Percentiles rank a stretch among this genome's conserved stretches.
Conservation (phyloP, 2,888 invertebrate genomes). For the Epinotia brunnichana region DNA sequence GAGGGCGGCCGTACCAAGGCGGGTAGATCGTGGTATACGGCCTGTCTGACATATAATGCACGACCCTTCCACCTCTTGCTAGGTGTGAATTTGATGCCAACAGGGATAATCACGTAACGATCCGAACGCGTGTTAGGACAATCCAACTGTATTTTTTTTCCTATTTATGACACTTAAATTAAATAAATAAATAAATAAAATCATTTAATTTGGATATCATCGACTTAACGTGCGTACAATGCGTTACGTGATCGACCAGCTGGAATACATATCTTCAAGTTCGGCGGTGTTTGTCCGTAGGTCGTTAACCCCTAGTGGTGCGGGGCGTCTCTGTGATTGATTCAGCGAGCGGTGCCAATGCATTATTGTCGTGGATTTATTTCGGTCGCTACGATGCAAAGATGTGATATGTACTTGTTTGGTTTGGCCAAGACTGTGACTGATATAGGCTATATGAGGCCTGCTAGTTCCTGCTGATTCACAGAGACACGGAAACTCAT, state of each 20-base stretch:
- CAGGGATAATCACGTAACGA: too few relatives aligned
- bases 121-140: too few relatives aligned
- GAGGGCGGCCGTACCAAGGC: neutral
- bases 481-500: too few relatives aligned
- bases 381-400: neutral
- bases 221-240: too few relatives aligned
- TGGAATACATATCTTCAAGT: conserved; percentile 15
- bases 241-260: too few relatives aligned
- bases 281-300: conserved; percentile 10
- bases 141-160: too few relatives aligned
- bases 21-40: neutral
- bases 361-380: conserved; percentile 20
- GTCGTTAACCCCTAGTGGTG: neutral
- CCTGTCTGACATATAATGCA: neutral
- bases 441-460: too few relatives aligned
- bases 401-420: conserved; percentile 18
- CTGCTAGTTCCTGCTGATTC: too few relatives aligned
- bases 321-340: conserved; percentile 5
- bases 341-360: conserved; percentile 22
- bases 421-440: neutral
- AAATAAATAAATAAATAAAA: too few relatives aligned
- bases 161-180: too few relatives aligned
- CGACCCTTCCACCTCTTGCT: neutral
- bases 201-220: too few relatives aligned
- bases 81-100: neutral